Evolutionary conservation across 2,113 vertebrate genomes (phyloP).

Genomic region (Xiphias gladius): DNA sequence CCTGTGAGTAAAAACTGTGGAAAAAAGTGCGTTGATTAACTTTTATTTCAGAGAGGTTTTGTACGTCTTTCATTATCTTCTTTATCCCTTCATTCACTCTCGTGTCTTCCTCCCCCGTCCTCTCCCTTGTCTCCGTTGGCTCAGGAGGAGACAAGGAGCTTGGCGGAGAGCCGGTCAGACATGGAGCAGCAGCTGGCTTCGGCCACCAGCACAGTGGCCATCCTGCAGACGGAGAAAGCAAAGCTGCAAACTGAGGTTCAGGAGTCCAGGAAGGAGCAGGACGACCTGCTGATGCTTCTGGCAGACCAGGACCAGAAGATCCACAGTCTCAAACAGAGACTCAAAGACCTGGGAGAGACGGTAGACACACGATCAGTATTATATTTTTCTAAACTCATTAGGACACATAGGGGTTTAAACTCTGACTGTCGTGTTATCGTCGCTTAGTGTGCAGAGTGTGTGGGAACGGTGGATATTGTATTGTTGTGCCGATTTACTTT

Average conservation of each 20-base stretch:
- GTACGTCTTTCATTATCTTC: background rate
- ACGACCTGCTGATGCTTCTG: conserved; percentile 95
- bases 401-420: background rate
- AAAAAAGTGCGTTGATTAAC: too few relatives aligned
- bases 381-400: background rate
- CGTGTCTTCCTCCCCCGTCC: background rate
- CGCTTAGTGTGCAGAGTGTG: too few relatives aligned
- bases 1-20: too few relatives aligned
- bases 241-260: conserved; percentile 90
- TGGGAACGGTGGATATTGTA: too few relatives aligned
- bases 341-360: conserved; percentile 92
- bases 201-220: conserved; percentile 90
- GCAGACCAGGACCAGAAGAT: conserved; percentile 99
- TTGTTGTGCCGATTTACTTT: too few relatives aligned
- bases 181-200: conserved; percentile 91
- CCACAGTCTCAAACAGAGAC: conserved; percentile 85
- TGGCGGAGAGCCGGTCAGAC: conserved; percentile 82
- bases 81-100: background rate
- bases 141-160: conserved; percentile 87
- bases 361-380: conserved; percentile 76
- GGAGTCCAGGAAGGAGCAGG: conserved; percentile 97
- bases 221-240: conserved; percentile 91
- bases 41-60: background rate
- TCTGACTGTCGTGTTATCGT: too few relatives aligned
- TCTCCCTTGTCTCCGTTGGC: background rate